Conservation (phyloP, 2,888 invertebrate genomes). For the Philopedon plagiatum region DNA sequence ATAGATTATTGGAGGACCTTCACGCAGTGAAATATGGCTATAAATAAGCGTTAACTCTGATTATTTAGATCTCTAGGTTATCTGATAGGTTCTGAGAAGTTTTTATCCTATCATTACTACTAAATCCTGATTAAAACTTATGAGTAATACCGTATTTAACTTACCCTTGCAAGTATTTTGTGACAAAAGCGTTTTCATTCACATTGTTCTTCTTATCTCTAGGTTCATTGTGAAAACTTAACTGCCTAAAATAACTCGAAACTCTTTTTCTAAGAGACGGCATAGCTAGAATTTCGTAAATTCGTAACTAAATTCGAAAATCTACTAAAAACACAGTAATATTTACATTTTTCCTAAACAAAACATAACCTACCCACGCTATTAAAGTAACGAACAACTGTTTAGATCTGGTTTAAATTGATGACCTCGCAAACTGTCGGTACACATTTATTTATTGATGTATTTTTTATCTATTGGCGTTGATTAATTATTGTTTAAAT, state of each 20-base stretch:
- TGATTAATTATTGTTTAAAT: conserved; percentile 15
- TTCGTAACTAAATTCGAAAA: not conserved
- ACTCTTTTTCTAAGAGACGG: conserved; percentile 80
- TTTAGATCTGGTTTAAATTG: conserved; percentile 26
- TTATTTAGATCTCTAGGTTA: no score
- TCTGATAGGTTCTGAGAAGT: no score
- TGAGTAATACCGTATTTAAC: no score
- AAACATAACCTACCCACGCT: conserved; percentile 48
- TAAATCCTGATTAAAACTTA: no score
- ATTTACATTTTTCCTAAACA: conserved; percentile 38
- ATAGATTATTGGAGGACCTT: conserved; percentile 76
- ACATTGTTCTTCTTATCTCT: conserved; percentile 69
- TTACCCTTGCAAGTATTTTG: conserved; percentile 80
- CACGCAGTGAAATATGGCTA: conserved; percentile 63
- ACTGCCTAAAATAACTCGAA: conserved; percentile 80
- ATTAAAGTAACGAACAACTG: not conserved
- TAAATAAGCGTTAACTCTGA: no score
- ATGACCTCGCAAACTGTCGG: conserved; percentile 22
- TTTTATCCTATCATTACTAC: no score
- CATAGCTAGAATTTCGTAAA: conserved; percentile 67
- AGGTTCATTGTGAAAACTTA: conserved; percentile 77
- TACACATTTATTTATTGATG: conserved; percentile 39
- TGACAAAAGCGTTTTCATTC: conserved; percentile 77
- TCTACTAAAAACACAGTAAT: conserved; percentile 33
- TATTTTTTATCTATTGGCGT: conserved; percentile 1